Conservation (phyloP, 2,888 invertebrate species). For the Notocelia uddmanniana region DNA sequence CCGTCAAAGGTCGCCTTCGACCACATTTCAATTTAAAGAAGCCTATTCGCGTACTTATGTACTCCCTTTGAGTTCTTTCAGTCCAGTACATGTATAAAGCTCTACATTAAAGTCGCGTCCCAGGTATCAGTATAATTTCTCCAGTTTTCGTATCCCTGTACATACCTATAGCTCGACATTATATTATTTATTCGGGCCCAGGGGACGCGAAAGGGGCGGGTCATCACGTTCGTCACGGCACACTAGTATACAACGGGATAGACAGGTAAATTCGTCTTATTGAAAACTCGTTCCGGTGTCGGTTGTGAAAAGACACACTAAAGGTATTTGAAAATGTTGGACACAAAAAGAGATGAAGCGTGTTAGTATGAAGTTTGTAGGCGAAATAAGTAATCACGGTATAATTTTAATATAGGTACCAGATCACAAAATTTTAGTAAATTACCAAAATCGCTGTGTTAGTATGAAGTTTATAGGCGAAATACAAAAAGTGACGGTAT, state of each 20-base stretch:
- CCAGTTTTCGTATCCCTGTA: constrained; percentile 15
- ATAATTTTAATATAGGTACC: too few species aligned
- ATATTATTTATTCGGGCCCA: constrained; percentile 32
- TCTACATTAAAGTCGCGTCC: not conserved
- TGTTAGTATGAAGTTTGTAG: too few species aligned
- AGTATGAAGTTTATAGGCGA: too few species aligned
- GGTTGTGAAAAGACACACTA: not conserved
- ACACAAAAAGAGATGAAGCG: not conserved
- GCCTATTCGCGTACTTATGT: constrained; percentile 3
- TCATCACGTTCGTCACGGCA: constrained; percentile 27
- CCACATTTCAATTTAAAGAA: constrained; percentile 9
- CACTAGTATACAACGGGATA: constrained; percentile 8
- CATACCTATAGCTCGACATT: constrained; percentile 13
- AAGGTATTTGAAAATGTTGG: not conserved
- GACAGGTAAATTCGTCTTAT: constrained; percentile 36
- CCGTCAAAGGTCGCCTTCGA: not conserved
- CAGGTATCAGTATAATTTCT: constrained; percentile 22
- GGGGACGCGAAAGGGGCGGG: not conserved
- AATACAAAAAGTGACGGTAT: too few species aligned
- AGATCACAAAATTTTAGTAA: too few species aligned
- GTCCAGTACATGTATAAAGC: too few species aligned
- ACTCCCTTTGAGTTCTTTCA: not conserved
- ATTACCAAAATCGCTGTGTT: too few species aligned
- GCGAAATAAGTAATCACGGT: too few species aligned
- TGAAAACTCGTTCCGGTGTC: constrained; percentile 15